A percentile compares a stretch with the other conserved stretches of the same genome.
phyloP scores from a whole-genome alignment of 2,888 invertebrate species.

The Ctena decussata region DNA sequence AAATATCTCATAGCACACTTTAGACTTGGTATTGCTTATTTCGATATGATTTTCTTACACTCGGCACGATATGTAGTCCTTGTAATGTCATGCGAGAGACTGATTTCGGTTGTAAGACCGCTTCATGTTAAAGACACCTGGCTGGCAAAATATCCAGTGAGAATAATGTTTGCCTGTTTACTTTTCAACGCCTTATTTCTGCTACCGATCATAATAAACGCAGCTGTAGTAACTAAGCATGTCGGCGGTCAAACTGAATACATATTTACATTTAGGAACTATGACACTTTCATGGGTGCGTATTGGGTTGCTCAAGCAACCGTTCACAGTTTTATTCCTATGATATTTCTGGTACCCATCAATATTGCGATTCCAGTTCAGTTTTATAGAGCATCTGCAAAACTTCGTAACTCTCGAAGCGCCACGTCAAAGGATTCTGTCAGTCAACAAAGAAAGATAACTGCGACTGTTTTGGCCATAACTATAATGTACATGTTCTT shows the following conservation, averaged over 20 bases:
- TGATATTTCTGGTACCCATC: neutral
- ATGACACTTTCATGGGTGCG: neutral
- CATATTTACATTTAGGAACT: neutral
- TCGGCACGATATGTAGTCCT: neutral
- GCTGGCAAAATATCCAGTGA: neutral
- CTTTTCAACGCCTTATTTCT: neutral
- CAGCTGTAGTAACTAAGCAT: neutral
- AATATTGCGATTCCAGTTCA: neutral
- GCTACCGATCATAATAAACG: neutral
- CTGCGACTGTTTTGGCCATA: neutral
- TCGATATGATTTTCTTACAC: neutral
- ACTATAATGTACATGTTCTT: neutral
- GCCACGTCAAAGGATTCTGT: neutral
- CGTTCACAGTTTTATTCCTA: neutral
- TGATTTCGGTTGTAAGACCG: neutral
- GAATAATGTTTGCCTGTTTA: neutral
- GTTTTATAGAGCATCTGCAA: neutral
- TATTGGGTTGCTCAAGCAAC: neutral
- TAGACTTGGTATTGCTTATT: neutral
- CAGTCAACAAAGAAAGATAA: neutral
- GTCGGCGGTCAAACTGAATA: neutral
- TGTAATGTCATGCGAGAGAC: conserved; percentile 2
- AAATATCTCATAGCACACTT: neutral
- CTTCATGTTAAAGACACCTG: neutral
- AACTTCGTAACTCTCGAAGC: neutral